Evolutionary conservation across 2,888 invertebrate species (phyloP).

Genomic region (Pristionchus japonicus): DNA sequence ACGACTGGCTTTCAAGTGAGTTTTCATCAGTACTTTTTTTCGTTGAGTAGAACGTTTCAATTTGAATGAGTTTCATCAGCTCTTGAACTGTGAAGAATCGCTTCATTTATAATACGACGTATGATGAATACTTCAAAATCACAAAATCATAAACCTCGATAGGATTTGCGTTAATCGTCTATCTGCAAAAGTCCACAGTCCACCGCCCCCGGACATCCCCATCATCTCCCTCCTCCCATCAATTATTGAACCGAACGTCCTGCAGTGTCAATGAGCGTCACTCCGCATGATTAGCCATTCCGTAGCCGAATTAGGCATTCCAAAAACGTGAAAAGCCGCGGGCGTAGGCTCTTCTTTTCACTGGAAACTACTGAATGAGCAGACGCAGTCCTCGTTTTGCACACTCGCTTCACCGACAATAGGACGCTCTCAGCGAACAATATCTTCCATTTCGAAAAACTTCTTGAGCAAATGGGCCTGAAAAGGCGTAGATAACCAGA

Average conservation of each 20-base stretch:
- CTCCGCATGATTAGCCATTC: not conserved
- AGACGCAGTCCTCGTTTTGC: not conserved
- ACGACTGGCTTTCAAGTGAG: conserved; percentile 74
- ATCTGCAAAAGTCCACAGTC: not conserved
- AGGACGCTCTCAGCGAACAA: too few relatives aligned
- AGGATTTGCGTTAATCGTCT: not conserved
- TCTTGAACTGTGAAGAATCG: too few relatives aligned
- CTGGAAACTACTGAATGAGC: not conserved
- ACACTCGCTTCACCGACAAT: not conserved
- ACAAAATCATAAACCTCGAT: not conserved
- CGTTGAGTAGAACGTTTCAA: not conserved
- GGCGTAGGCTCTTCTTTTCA: not conserved
- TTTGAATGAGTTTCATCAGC: not conserved
- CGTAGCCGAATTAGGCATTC: not conserved
- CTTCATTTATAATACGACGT: too few relatives aligned
- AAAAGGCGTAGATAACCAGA: not conserved
- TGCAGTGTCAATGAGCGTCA: conserved; percentile 8
- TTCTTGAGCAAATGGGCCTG: not conserved
- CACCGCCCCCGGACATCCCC: not conserved
- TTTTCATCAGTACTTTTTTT: not conserved
- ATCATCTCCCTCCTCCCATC: not conserved
- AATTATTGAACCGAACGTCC: not conserved
- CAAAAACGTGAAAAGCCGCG: conserved; percentile 5
- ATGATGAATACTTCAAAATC: not conserved
- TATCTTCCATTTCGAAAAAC: not conserved